Conservation (phyloP, 2,888 invertebrate species). For the Cataglyphis rosenhaueri region DNA sequence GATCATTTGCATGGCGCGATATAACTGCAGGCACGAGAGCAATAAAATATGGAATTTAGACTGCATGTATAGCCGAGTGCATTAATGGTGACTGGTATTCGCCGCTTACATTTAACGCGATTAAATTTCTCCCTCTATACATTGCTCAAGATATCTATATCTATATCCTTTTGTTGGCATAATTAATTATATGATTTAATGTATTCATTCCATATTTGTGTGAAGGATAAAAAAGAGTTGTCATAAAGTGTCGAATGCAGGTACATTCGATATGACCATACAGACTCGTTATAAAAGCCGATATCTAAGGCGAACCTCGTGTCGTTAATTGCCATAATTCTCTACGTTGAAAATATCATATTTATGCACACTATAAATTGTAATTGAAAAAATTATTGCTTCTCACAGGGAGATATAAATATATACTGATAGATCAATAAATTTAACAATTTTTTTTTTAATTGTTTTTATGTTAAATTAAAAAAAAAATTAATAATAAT, state of each 20-base stretch:
- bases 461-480: neutral
- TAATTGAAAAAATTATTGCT: constrained; percentile 3
- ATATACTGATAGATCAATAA: neutral
- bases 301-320: neutral
- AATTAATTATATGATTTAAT: neutral
- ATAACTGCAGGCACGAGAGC: constrained; percentile 65
- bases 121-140: neutral
- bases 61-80: neutral
- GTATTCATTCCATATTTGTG: neutral
- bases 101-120: neutral
- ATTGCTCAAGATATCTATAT: neutral
- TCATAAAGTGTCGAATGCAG: neutral
- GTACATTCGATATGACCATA: neutral
- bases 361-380: neutral
- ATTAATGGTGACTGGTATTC: neutral
- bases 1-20: constrained; percentile 69
- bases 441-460: neutral
- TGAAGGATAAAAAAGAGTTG: neutral
- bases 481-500: neutral
- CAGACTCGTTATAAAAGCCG: neutral
- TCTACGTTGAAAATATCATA: neutral
- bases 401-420: neutral
- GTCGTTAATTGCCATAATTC: neutral
- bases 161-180: neutral
- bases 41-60: constrained; percentile 59